These are phyloP conservation scores for Sardina pilchardus DNA, from an alignment of 2,113 vertebrate species.

Conservation along the genomic window DNA sequence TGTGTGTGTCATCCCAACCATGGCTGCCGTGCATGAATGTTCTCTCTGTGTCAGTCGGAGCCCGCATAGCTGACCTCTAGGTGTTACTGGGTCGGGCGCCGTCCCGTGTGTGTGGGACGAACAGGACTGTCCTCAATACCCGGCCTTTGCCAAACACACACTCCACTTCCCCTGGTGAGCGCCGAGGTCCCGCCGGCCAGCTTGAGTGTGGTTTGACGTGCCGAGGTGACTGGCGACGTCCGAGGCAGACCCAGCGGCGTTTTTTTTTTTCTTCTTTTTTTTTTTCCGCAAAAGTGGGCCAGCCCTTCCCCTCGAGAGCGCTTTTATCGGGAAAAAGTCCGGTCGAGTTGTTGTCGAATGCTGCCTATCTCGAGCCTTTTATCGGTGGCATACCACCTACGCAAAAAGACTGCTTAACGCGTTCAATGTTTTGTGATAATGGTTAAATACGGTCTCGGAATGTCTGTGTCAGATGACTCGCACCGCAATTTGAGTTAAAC, in stretches of 20 bases:
- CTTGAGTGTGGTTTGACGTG: conserved; percentile 43
- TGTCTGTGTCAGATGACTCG: background rate
- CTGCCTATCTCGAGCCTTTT: background rate
- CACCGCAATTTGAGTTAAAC: background rate
- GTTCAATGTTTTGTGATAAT: background rate
- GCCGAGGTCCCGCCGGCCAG: background rate
- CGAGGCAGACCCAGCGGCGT: conserved; percentile 34
- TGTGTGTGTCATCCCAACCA: background rate
- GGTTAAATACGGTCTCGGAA: background rate
- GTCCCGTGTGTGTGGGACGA: conserved; percentile 31
- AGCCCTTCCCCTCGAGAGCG: conserved; percentile 31
- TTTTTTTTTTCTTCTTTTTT: no score
- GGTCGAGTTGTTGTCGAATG: background rate
- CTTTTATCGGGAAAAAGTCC: background rate
- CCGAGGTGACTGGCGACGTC: conserved; percentile 33
- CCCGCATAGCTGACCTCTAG: background rate
- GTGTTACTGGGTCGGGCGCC: conserved; percentile 39
- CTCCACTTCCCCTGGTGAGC: background rate
- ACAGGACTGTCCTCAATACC: conserved; percentile 27
- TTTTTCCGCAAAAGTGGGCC: conserved; percentile 23
- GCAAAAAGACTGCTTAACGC: background rate
- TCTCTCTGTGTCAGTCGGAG: background rate
- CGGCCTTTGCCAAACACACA: background rate
- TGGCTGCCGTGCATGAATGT: background rate
- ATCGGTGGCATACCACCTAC: background rate